Evolutionary conservation across 2,888 invertebrate genomes (phyloP).

Genomic region (Pollenia griseotomentosa): DNA sequence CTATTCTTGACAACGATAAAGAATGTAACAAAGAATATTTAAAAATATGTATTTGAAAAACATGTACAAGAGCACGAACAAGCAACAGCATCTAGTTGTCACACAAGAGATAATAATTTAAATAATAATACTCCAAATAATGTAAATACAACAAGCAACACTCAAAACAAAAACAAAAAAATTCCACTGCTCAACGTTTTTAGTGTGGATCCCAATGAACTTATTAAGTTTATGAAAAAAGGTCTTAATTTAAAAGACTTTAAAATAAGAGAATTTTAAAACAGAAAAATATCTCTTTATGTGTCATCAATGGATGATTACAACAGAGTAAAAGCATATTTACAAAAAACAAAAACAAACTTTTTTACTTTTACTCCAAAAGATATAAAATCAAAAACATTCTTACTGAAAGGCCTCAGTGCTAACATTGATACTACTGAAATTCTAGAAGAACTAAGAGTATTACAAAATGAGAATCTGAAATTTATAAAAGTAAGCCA

Average conservation of each 20-base stretch:
- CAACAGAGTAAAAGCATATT: slow-evolving; percentile 17
- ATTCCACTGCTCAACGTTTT: no score
- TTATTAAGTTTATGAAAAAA: slow-evolving; percentile 6
- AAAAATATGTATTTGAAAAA: slow-evolving; percentile 13
- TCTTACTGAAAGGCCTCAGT: slow-evolving; percentile 1
- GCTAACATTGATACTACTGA: neutral
- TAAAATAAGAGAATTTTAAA: slow-evolving; percentile 23
- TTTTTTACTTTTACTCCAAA: slow-evolving; percentile 30
- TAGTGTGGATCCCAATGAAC: neutral
- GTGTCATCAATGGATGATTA: slow-evolving; percentile 10
- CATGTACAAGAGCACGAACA: neutral
- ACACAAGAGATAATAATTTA: neutral
- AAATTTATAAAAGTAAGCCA: neutral
- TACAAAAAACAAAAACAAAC: slow-evolving; percentile 4
- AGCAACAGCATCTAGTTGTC: neutral
- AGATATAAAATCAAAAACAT: neutral
- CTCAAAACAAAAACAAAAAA: slow-evolving; percentile 17
- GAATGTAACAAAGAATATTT: neutral
- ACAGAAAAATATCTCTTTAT: slow-evolving; percentile 6
- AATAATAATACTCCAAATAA: neutral
- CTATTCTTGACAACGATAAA: neutral
- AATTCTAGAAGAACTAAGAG: neutral
- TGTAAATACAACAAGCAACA: neutral
- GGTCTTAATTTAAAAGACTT: neutral
- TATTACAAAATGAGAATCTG: neutral